Base-by-base conservation (phyloP, 2,888 invertebrate species). In the Dioctria linearis region DNA sequence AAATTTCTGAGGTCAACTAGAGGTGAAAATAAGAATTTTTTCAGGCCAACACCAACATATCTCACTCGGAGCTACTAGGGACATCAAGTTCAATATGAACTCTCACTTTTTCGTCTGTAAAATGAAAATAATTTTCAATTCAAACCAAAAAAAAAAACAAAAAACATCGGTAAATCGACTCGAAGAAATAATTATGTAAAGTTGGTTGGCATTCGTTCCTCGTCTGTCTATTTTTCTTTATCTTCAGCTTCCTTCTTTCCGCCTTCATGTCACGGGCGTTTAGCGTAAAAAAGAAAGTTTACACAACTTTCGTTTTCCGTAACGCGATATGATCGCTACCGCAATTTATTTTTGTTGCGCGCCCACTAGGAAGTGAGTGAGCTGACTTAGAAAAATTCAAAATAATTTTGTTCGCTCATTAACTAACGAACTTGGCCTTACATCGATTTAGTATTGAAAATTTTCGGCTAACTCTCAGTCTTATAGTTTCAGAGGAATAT, bases 261-360 rank as follows among this genome's bases (percentile, higher is more conserved):
- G 73, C 57, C 59, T 57, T 8, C 13, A 42, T 66, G 54, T 39
- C 11, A 73, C 59, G 49, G 51, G 49, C 73, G 73, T 57, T 57
- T 42, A 57, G 42, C 57, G 73, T 54, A 73, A 73, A 69, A 73
- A 73, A 73, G 73, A 73, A 73, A 73, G 73, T 73, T 73, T 73
- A 40, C 73, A 25, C 0, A 54, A 57, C 73, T 73, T 73, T 73
- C 73, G 73, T 73, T 73, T 73, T 73, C 73, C 73, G 73, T 57
- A 51, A 51, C 51, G 69, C 69, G 69, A 69, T 69, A 69, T 69
- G 69, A 69, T 69, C 69, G n/a, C 39, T 25, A 51, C 51, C 51
- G 37, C 39, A 51, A 69, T 46, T 67, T 67, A 40, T 54, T 8
- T 11, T 11, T 54, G 4, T 13, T 13, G 43, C 46, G 65, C 42